Conservation (phyloP, 2,888 invertebrate species). For the Drosophila gaucha region DNA sequence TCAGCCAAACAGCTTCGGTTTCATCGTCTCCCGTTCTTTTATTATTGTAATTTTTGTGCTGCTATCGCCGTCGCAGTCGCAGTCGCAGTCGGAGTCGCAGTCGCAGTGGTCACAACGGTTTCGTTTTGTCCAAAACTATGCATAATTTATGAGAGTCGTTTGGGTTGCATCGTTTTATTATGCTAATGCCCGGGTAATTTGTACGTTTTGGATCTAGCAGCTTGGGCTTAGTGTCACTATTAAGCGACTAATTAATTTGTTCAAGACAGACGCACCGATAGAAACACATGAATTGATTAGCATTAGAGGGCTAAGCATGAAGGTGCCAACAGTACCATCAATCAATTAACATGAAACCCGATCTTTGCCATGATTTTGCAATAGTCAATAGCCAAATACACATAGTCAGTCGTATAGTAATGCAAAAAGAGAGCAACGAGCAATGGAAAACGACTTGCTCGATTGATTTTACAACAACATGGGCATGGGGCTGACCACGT, state of each 20-base stretch:
- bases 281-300: constrained; percentile 66
- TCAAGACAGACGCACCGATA: constrained; percentile 57
- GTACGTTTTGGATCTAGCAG: constrained; percentile 65
- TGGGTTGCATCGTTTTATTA: constrained; percentile 77
- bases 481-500: constrained; percentile 60
- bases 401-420: constrained; percentile 26
- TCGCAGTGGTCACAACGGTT: constrained; percentile 49
- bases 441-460: constrained; percentile 28
- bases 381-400: constrained; percentile 25
- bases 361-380: constrained; percentile 47
- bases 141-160: constrained; percentile 75
- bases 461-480: constrained; percentile 39
- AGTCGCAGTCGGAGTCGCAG: background rate
- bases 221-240: constrained; percentile 76
- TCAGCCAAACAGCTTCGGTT: constrained; percentile 55
- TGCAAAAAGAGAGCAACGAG: constrained; percentile 33
- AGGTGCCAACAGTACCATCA: constrained; percentile 74
- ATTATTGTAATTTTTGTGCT: constrained; percentile 65
- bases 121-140: constrained; percentile 69
- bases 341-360: constrained; percentile 60
- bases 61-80: background rate
- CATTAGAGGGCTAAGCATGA: constrained; percentile 58
- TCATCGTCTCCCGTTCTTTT: constrained; percentile 61
- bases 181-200: constrained; percentile 74
- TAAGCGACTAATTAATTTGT: constrained; percentile 79